Percentiles rank a stretch among this genome's conserved stretches.
Conservation (phyloP, 1,140 invertebrate genomes). For the Pemphigus obesinymphae region DNA sequence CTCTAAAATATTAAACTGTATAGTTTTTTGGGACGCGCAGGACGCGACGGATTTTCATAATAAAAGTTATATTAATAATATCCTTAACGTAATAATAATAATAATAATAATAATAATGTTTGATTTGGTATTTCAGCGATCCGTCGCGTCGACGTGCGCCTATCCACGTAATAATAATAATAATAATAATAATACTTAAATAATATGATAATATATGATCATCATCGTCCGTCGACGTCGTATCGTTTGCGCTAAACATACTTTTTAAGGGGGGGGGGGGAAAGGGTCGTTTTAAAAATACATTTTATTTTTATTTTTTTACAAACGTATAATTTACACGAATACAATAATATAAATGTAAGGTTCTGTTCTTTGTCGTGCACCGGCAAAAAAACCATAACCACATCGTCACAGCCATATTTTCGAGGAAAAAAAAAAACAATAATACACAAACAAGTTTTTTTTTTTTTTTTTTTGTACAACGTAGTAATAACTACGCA, state of each 20-base stretch:
- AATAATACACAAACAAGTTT: not conserved
- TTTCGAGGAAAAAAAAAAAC: not conserved
- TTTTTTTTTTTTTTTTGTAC: no score
- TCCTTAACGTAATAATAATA: no score
- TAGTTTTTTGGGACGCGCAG: not conserved
- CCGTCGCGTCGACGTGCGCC: not conserved
- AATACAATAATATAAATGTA: not conserved
- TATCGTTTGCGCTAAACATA: not conserved
- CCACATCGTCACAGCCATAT: slow-evolving; percentile 36
- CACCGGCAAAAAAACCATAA: not conserved
- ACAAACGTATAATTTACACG: not conserved
- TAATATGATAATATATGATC: not conserved
- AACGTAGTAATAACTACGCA: no score
- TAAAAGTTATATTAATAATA: not conserved
- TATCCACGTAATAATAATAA: no score
- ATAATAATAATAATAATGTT: not conserved
- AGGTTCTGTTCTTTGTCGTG: not conserved
- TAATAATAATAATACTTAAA: no score
- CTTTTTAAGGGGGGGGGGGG: no score
- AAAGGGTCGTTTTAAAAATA: not conserved
- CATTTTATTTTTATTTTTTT: not conserved
- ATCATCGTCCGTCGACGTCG: not conserved
- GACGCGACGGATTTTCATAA: not conserved
- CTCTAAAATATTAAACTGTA: no score
- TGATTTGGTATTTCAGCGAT: slow-evolving; percentile 1